Evolutionary conservation across 2,113 vertebrate species (phyloP), one percentile per base, ranked within the genome.

Genomic region (Upupa epops): DNA sequence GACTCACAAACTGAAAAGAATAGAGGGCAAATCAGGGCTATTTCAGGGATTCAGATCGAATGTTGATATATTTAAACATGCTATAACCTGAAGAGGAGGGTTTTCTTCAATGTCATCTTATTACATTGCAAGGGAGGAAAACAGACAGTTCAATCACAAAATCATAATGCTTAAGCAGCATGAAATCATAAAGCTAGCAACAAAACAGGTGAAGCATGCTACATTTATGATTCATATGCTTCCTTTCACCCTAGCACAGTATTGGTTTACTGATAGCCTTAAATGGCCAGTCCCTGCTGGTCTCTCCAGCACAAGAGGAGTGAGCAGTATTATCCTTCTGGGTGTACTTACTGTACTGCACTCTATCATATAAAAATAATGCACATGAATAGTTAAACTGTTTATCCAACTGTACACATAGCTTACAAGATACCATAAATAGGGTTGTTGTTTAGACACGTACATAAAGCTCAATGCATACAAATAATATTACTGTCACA

Each of bases 141-240:
- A 93, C 90, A 94, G 91, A 96, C 85, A 86, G 92, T 94, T 96
- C 96, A 97, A 96, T 95, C 96, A 97, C 89, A 95, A 94, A 96
- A 95, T 95, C 95, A 81, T 94, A 97, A 97, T 95, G 95, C 94
- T 96, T 96, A 95, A 95, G 91, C 92, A 89, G 95, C 95, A 96
- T 96, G 96, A 97, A 97, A 95, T 95, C 91, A 59, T 95, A 97
- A 97, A 97, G 91, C 89, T 90, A 87, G 92, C 89, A 95, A 96
- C 94, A 96, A 96, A 95, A 94, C 90, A 97, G 96, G 92, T 94
- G 94, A 97, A 96, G 96, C 96, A 96, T 96, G 95, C 71, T 92
- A 89, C 96, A 94, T 92, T 96, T 95, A 74, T 95, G 94, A 96
- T 96, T 97, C 96, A 96, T 94, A 89, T 88, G 92, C 88, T 96